Evolutionary conservation across 2,797 vertebrate species (phyloP).

Genomic region (Cichlasoma orientale): DNA sequence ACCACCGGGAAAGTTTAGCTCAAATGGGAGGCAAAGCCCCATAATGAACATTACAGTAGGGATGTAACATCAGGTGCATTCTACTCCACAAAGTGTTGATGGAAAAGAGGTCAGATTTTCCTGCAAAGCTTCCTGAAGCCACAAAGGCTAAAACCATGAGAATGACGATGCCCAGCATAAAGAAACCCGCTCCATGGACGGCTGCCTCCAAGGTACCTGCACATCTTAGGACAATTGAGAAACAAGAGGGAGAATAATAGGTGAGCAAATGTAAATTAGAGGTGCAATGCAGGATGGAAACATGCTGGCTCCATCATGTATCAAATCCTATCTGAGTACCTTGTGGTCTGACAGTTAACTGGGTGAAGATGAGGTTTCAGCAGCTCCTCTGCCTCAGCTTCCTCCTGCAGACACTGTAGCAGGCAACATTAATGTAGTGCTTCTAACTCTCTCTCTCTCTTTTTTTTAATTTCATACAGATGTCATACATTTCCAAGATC

Average conservation of each 20-base stretch:
- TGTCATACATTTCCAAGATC: conserved; percentile 31
- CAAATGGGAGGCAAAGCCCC: conserved; percentile 57
- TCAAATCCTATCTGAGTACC: conserved; percentile 28
- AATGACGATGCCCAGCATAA: conserved; percentile 23
- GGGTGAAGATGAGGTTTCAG: background rate
- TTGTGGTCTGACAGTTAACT: conserved; percentile 6
- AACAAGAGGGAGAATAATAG: background rate
- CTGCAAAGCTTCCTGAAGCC: background rate
- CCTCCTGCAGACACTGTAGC: conserved; percentile 48
- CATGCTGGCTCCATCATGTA: background rate
- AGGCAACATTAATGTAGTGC: background rate
- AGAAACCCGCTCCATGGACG: background rate
- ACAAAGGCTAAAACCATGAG: conserved; percentile 25
- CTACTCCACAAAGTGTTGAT: conserved; percentile 28
- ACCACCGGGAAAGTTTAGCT: background rate
- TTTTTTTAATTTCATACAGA: background rate
- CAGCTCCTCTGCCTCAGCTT: conserved; percentile 21
- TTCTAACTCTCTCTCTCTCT: background rate
- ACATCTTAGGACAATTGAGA: conserved; percentile 22
- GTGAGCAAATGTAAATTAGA: background rate
- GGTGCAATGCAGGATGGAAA: background rate
- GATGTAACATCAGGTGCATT: conserved; percentile 20
- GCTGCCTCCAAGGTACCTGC: background rate
- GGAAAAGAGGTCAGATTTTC: background rate
- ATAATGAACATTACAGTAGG: conserved; percentile 55